These are phyloP conservation scores for Oreohelix idahoensis DNA, from an alignment of 1,140 invertebrate species.

Conservation along the genomic window DNA sequence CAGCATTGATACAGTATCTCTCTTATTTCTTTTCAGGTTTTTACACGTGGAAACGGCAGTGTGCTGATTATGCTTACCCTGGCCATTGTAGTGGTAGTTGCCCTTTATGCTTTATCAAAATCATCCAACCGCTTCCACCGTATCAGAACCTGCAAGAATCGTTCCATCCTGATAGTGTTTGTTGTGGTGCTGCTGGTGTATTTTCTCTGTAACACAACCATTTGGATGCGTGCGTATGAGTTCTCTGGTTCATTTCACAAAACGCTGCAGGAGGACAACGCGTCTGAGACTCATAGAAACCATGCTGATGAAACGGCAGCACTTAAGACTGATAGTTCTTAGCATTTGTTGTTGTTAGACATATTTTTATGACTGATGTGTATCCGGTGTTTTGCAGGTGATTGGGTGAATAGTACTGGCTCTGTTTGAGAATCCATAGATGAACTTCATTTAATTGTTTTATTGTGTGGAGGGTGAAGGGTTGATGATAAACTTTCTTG, in stretches of 20 bases:
- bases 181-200: slow-evolving; percentile 60
- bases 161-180: slow-evolving; percentile 64
- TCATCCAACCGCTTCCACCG: slow-evolving; percentile 51
- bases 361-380: too few species aligned
- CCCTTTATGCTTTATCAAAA: slow-evolving; percentile 47
- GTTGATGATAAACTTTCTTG: too few species aligned
- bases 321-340: too few species aligned
- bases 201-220: slow-evolving; percentile 67
- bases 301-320: too few species aligned
- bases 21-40: too few species aligned
- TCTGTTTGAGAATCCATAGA: too few species aligned
- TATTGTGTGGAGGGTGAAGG: too few species aligned
- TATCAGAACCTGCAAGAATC: slow-evolving; percentile 57
- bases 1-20: too few species aligned
- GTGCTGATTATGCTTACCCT: slow-evolving; percentile 54
- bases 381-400: too few species aligned
- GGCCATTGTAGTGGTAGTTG: slow-evolving; percentile 49
- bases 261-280: slow-evolving; percentile 23
- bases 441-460: too few species aligned
- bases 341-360: too few species aligned
- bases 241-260: slow-evolving; percentile 65
- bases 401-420: too few species aligned
- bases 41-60: slow-evolving; percentile 37
- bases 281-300: not conserved
- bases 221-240: slow-evolving; percentile 66